Base-by-base conservation (phyloP, 1,140 invertebrate genomes). In the Drosophila paulistorum region DNA sequence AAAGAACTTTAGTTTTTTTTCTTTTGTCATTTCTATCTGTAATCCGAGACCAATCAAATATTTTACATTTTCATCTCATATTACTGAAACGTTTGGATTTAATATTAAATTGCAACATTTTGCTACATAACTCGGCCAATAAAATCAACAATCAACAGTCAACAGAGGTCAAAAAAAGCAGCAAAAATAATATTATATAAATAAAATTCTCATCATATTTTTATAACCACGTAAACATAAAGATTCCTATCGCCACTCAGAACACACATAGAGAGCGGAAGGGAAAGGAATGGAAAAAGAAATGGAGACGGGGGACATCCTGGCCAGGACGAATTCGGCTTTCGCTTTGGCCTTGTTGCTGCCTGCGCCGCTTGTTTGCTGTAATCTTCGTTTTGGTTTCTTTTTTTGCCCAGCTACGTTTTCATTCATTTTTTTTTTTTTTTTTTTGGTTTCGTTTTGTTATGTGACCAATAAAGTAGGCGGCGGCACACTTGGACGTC, bases 391-490 rank as follows among this genome's bases (percentile, higher is more conserved):
- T 51, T 51, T 51, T 20, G 45, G 45, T 51, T 51, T 10, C 1
- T 51, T 51, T 51, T 23, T 48, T 30, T 30, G 30, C 30, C 14
- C 17, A 17, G 45, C 7, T 48, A 20, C 20, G 9, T 51, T 51
- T 20, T 51, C 45, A 20, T 51, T 51, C 45, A 11, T 17, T 48
- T 45, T 45, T 14, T 45, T 45, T 9, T 51, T 11, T 3, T 51
- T 23, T 3, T 3, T 51, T 51, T 51, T 30, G 2, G 45, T 23
- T 23, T 23, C 45, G 45, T 51, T 85, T 85, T 79, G 83, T 87
- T 87, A 87, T 87, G 83, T 82, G 83, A 77, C 83, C 83, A 87
- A 87, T 87, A 87, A 87, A 86, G 79, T 77, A 87, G 83, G 83
- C 79, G 79, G 83, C 79, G 60, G 45, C 45, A 51, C 20, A 51